A percentile compares a stretch with the other conserved stretches of the same genome.
These are phyloP conservation scores for Mustelus asterias DNA, from an alignment of 2,113 vertebrate species.

Conservation along the genomic window DNA sequence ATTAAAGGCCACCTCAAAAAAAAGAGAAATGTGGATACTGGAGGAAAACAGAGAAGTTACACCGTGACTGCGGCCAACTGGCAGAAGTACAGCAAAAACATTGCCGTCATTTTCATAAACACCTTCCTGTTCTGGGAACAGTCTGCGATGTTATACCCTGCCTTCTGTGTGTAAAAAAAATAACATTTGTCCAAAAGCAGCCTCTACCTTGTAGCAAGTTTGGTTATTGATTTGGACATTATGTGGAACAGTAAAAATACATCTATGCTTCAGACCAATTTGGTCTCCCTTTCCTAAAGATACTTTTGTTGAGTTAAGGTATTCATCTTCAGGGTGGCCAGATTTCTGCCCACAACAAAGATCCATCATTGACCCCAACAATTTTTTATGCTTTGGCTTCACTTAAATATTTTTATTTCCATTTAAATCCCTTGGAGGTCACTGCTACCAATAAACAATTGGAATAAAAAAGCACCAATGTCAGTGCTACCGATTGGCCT, in stretches of 20 bases:
- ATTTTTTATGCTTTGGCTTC: neutral
- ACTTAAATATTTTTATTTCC: neutral
- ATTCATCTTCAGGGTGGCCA: neutral
- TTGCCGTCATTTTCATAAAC: slow-evolving; percentile 30
- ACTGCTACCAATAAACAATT: neutral
- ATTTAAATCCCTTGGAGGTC: neutral
- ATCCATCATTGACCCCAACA: neutral
- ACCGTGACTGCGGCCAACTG: neutral
- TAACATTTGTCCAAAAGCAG: slow-evolving; percentile 18
- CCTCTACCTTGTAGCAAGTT: neutral
- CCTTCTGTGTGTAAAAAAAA: neutral
- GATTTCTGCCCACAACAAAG: neutral
- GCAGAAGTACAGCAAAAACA: slow-evolving; percentile 26
- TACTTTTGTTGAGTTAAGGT: neutral
- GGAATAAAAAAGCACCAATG: neutral
- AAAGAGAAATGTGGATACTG: neutral
- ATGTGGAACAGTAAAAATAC: neutral
- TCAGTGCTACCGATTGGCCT: neutral
- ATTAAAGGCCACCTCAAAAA: slow-evolving; percentile 17
- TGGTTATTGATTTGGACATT: neutral
- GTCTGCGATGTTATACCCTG: slow-evolving; percentile 15
- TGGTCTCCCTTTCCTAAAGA: neutral
- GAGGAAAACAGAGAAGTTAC: slow-evolving; percentile 7
- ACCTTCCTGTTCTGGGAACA: slow-evolving; percentile 28
- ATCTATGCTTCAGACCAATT: neutral